A percentile compares a stretch with the other conserved stretches of the same genome.
phyloP scores from a whole-genome alignment of 2,113 vertebrate genomes.

The Danio rerio region DNA sequence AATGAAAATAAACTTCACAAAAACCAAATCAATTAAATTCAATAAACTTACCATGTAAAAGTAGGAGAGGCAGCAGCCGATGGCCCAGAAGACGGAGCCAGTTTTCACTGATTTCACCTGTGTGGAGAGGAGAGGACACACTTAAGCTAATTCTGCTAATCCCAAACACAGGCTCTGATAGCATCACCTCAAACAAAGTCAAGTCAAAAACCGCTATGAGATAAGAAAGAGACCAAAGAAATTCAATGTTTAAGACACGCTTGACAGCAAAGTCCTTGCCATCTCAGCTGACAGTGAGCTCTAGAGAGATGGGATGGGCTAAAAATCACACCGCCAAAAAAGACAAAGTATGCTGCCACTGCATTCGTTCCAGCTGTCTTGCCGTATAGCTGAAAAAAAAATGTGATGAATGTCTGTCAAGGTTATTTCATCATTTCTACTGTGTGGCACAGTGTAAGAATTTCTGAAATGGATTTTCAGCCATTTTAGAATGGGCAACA shows the following conservation, averaged over 20 bases:
- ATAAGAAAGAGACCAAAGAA: constrained; percentile 13
- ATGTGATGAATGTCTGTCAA: constrained; percentile 14
- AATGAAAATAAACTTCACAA: background rate
- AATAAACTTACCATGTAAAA: constrained; percentile 87
- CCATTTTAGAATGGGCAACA: background rate
- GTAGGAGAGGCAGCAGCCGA: constrained; percentile 91
- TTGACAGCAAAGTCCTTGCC: constrained; percentile 17
- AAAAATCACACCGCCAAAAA: background rate
- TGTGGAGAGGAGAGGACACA: constrained; percentile 49
- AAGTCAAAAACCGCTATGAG: background rate
- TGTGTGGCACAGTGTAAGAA: background rate
- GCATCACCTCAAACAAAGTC: background rate
- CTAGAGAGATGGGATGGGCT: background rate
- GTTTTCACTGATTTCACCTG: constrained; percentile 93
- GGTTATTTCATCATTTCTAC: constrained; percentile 10
- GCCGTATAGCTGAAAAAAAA: background rate
- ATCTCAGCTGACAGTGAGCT: background rate
- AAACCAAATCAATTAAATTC: background rate
- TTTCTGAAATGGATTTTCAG: background rate
- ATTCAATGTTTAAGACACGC: constrained; percentile 13
- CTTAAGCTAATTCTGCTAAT: constrained; percentile 47
- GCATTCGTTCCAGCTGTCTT: background rate
- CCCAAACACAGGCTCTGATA: constrained; percentile 22
- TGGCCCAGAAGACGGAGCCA: constrained; percentile 90
- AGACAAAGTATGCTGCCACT: constrained; percentile 14